Evolutionary conservation across 2,113 vertebrate genomes (phyloP), one percentile per base, ranked within the genome.

Genomic region (Carassius gibelio): DNA sequence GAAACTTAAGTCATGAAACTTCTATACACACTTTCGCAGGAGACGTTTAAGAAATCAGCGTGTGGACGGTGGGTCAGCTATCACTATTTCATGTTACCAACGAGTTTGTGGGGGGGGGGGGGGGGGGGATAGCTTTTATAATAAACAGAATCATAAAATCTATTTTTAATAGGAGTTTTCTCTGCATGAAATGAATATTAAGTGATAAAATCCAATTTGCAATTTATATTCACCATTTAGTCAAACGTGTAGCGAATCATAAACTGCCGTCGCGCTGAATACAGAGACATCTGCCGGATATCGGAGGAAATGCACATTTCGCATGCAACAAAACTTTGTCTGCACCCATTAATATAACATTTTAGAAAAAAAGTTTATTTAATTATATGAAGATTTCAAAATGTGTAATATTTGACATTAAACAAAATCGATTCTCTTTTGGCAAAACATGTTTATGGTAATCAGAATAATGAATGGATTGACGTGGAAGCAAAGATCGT

Each of bases 351-450:
- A 14, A 42, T 5, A 61, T 5, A 1, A 59, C 9, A 78, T 61
- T 66, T 23, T 57, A 77, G 7, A 11, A 10, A 3, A 78, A 78
- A 69, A 38, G 11, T 78, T 78, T 84, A 84, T 84, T 84, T 15
- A 36, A n/a, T 55, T 84, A 2, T 17, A 66, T 10, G 2, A 77
- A 84, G 21, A 11, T 23, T 52, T 71, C 55, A 48, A 62, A 61
- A 61, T 34, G 5, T 7, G 1, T 36, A 15, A 75, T 3, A 34
- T 52, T 34, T 84, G 0, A 64, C 7, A 55, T 34, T 30, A 26
- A 62, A 57, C 3, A 61, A 21, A 42, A 81, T 50, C 1, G 19
- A 71, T 71, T 8, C 17, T 42, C 36, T 38, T 30, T 3, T 71
- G 36, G 66, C 15, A 69, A 75, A 36, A 57, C 2, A 19, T 21